Conservation (phyloP, 2,888 invertebrate genomes). For the Drosophila suboccidentalis region DNA sequence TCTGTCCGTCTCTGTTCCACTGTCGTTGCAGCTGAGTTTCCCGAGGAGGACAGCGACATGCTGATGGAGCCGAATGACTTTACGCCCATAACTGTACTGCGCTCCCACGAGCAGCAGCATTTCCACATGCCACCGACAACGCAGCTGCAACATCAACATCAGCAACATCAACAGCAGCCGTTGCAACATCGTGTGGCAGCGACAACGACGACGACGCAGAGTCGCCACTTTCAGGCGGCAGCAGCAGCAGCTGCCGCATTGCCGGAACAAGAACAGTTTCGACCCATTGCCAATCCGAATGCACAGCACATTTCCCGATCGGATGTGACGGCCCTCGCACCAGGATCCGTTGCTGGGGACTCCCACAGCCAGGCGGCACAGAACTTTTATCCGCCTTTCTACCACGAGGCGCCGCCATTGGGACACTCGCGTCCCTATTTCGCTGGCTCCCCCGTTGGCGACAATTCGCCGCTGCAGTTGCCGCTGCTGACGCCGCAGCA, state of each 20-base stretch:
- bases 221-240: slow-evolving; percentile 51
- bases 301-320: slow-evolving; percentile 62
- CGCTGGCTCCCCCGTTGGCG: slow-evolving; percentile 85
- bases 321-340: slow-evolving; percentile 45
- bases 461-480: slow-evolving; percentile 45
- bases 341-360: slow-evolving; percentile 42
- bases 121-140: slow-evolving; percentile 80
- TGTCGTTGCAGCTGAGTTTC: slow-evolving; percentile 76
- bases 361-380: slow-evolving; percentile 87
- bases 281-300: slow-evolving; percentile 66
- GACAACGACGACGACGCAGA: slow-evolving; percentile 39
- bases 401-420: slow-evolving; percentile 87
- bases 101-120: slow-evolving; percentile 83
- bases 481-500: slow-evolving; percentile 53
- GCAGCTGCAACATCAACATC: slow-evolving; percentile 53
- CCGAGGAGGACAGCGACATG: slow-evolving; percentile 85
- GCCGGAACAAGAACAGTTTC: slow-evolving; percentile 71
- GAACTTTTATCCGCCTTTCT: slow-evolving; percentile 93
- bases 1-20: not conserved
- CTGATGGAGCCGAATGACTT: slow-evolving; percentile 86
- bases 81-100: slow-evolving; percentile 81
- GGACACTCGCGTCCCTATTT: slow-evolving; percentile 89
- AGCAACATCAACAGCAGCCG: slow-evolving; percentile 30
- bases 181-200: slow-evolving; percentile 46
- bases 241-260: slow-evolving; percentile 11